These are phyloP conservation scores for Decapterus maruadsi DNA, from an alignment of 2,797 vertebrate species.

Conservation along the genomic window DNA sequence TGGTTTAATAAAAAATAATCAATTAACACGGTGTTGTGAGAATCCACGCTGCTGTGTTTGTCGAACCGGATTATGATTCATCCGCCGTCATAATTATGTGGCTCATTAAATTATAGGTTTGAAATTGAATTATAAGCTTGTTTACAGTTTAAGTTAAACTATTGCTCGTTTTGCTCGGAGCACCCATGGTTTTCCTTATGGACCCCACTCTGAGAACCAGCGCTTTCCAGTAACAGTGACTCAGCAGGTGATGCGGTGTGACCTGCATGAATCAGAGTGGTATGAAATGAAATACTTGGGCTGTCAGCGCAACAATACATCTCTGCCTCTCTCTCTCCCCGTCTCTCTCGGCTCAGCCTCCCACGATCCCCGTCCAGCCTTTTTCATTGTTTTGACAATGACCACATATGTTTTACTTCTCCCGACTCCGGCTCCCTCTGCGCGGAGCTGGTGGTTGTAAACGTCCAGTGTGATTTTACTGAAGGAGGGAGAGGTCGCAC, in stretches of 20 bases:
- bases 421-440: constrained; percentile 41
- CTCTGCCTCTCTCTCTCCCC: constrained; percentile 4
- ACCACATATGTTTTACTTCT: constrained; percentile 66
- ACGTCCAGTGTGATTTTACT: constrained; percentile 51
- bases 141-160: neutral
- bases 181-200: neutral
- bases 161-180: neutral
- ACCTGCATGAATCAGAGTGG: constrained; percentile 35
- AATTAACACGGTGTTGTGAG: neutral
- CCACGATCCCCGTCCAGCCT: constrained; percentile 10
- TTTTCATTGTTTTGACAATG: constrained; percentile 63
- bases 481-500: constrained; percentile 33
- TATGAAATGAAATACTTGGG: constrained; percentile 46
- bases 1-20: neutral
- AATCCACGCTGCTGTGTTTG: neutral
- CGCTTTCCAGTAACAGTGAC: constrained; percentile 59
- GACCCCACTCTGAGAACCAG: neutral
- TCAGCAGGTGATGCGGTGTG: constrained; percentile 50
- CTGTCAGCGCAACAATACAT: constrained; percentile 42
- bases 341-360: constrained; percentile 8
- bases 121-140: neutral
- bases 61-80: neutral
- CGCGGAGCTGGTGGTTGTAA: constrained; percentile 41
- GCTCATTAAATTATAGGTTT: constrained; percentile 1
- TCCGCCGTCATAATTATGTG: constrained; percentile 1